Conservation (phyloP, 2,888 invertebrate genomes). For the Boloria selene region DNA sequence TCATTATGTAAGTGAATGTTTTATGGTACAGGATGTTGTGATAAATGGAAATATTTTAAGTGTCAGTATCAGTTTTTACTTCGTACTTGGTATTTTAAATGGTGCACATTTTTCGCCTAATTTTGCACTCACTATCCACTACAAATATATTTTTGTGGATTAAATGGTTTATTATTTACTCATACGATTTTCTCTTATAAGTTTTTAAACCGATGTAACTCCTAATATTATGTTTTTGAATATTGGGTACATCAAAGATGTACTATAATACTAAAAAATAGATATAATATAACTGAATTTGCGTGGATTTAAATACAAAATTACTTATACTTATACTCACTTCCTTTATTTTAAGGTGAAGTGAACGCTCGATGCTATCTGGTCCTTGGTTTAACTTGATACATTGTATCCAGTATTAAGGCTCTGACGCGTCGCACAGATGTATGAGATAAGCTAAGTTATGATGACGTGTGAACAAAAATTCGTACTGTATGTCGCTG, state of each 20-base stretch:
- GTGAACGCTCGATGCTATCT: constrained; percentile 1
- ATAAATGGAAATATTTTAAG: constrained; percentile 60
- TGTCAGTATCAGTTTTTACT: constrained; percentile 35
- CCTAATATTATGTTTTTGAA: no score
- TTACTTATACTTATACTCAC: neutral
- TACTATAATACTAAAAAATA: no score
- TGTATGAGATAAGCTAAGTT: constrained; percentile 16
- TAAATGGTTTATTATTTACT: no score
- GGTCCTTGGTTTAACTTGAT: constrained; percentile 13
- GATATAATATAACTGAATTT: no score
- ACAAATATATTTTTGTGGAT: no score
- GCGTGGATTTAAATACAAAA: no score
- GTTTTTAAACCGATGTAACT: no score
- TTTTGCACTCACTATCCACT: neutral
- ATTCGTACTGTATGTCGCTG: constrained; percentile 5
- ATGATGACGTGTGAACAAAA: constrained; percentile 16
- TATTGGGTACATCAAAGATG: no score
- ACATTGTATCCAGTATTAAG: constrained; percentile 1
- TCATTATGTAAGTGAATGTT: constrained; percentile 65
- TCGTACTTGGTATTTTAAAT: constrained; percentile 34
- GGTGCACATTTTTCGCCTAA: constrained; percentile 35
- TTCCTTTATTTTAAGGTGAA: neutral
- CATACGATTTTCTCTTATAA: no score
- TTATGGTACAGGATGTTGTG: constrained; percentile 74
- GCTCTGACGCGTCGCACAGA: neutral